phyloP scores from a whole-genome alignment of 2,797 vertebrate species.

The Oceanodroma leucorhoa region DNA sequence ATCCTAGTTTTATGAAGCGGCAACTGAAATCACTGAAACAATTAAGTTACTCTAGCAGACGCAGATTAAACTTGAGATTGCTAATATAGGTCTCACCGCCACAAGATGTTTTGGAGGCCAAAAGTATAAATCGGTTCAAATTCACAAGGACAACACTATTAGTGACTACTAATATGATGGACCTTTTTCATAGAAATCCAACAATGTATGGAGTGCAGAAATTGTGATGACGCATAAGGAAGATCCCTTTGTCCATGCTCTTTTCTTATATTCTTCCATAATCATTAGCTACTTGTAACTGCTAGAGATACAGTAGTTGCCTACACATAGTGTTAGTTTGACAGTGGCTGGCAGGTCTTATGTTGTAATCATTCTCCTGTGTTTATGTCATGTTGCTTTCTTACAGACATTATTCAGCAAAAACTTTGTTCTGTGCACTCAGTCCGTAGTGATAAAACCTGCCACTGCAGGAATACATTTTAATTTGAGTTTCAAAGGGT shows the following conservation, averaged over 20 bases:
- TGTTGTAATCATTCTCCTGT: not conserved
- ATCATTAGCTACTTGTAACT: not conserved
- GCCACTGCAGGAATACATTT: not conserved
- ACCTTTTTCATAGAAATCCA: not conserved
- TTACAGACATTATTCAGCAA: not conserved
- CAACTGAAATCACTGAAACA: not conserved
- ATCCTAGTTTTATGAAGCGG: not conserved
- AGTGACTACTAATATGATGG: not conserved
- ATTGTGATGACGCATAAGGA: fast-evolving
- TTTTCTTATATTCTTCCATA: not conserved
- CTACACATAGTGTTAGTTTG: not conserved
- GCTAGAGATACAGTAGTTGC: not conserved
- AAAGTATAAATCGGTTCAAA: not conserved
- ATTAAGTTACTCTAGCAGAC: not conserved
- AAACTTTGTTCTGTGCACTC: not conserved
- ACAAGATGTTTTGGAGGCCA: not conserved
- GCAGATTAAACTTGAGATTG: not conserved
- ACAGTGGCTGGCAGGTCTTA: not conserved
- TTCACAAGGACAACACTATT: not conserved
- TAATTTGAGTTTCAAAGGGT: not conserved
- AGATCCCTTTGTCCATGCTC: not conserved
- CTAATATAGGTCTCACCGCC: not conserved
- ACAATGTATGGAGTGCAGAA: not conserved
- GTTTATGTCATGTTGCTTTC: not conserved
- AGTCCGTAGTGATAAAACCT: not conserved